Conservation (phyloP, 2,797 vertebrate genomes). For the Eleutherodactylus coqui region DNA sequence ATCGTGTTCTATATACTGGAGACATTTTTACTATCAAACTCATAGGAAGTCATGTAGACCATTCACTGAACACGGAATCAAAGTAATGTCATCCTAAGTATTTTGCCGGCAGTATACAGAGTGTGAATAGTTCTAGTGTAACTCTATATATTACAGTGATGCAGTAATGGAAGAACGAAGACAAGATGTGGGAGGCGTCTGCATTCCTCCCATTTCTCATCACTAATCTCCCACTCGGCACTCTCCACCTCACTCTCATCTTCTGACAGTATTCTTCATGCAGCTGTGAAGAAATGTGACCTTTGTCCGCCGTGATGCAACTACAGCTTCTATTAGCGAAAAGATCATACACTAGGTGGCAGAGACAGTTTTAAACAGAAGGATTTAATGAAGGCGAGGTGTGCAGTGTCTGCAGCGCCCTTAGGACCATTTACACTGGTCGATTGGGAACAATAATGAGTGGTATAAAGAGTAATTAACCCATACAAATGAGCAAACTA, state of each 20-base stretch:
- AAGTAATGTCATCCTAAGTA: conserved; percentile 21
- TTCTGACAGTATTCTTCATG: background rate
- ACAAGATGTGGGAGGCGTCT: conserved; percentile 29
- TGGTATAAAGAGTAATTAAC: too few species aligned
- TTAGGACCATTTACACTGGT: background rate
- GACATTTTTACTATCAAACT: background rate
- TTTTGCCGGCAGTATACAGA: conserved; percentile 33
- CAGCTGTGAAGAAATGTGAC: conserved; percentile 29
- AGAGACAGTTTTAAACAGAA: background rate
- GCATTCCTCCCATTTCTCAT: conserved; percentile 25
- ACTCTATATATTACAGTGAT: conserved; percentile 38
- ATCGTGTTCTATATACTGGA: background rate
- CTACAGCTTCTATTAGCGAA: background rate
- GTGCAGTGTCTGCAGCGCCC: background rate
- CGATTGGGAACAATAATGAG: too few species aligned
- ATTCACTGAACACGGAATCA: conserved; percentile 41
- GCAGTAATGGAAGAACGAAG: conserved; percentile 32
- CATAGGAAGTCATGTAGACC: background rate
- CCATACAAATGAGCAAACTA: too few species aligned
- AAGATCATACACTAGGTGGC: conserved; percentile 13
- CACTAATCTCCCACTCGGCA: conserved; percentile 35
- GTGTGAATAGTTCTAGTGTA: conserved; percentile 32
- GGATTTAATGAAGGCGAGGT: background rate
- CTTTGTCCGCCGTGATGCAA: background rate
- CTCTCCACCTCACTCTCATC: conserved; percentile 29